Base-by-base conservation (phyloP, 2,888 invertebrate genomes). In the Folsomia manolachei region DNA sequence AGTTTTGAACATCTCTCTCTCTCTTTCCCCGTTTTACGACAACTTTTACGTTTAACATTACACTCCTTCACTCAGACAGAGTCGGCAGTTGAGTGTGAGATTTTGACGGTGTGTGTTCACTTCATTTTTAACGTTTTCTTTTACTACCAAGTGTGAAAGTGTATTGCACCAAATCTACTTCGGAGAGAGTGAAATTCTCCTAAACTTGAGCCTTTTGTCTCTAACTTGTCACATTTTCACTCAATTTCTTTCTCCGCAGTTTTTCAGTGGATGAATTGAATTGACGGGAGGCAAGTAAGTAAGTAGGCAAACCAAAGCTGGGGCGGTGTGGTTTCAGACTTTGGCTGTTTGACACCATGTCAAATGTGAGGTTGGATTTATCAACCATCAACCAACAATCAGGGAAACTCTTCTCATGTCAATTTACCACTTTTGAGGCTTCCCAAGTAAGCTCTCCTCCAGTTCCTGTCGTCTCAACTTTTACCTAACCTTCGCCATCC, bases 241-340 rank as follows among this genome's bases (percentile, higher is more conserved):
- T 63, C 63, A 63, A 63, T 63, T 25, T 63, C 14, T 63, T 7
- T 24, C 25, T 63, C 63, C 19, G 63, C 39, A 39, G 39, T 4
- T 39, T 39, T 39, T 39, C 14, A 39, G 39, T 39, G 39, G 39
- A 9, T 14, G 39, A n/a, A n/a, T n/a, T n/a, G n/a, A n/a, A n/a
- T n/a, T n/a, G 39, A 39, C 39, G 39, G 4, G 39, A 39, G n/a
- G n/a, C n/a, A n/a, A n/a, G n/a, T n/a, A n/a, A n/a, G n/a, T n/a
- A n/a, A n/a, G n/a, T n/a, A n/a, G n/a, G n/a, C n/a, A n/a, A n/a
- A n/a, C n/a, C n/a, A n/a, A 39, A 14, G 14, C 39, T 39, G 39
- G 39, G 39, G 39, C 39, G 39, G 39, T 39, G 39, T 39, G 39
- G 39, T 39, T 14, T 9, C 39, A 39, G 7, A 39, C 39, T 39